phyloP scores from a whole-genome alignment of 2,888 invertebrate genomes.

The Trichacis sp. region DNA sequence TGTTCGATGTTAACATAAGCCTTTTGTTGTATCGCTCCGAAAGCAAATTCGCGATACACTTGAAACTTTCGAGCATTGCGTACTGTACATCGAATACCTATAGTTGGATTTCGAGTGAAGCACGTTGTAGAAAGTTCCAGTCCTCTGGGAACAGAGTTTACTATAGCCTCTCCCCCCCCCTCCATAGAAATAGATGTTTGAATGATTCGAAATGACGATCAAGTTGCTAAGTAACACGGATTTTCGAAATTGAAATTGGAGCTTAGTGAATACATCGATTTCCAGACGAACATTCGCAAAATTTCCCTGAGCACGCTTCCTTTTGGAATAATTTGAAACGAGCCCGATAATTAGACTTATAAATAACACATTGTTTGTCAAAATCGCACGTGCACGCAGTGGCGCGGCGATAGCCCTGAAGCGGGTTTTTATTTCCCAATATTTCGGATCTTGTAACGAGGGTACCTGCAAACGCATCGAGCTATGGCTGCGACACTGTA shows the following conservation, averaged over 20 bases:
- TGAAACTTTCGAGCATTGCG: constrained; percentile 27
- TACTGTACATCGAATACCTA: constrained; percentile 42
- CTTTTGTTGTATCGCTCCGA: constrained; percentile 24
- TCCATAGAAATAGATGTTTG: too few relatives aligned
- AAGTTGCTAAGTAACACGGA: too few relatives aligned
- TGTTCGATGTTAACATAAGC: constrained; percentile 56
- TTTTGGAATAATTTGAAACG: too few relatives aligned
- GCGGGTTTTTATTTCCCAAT: constrained; percentile 29
- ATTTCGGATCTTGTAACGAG: constrained; percentile 45
- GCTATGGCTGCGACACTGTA: constrained; percentile 66
- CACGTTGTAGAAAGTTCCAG: constrained; percentile 48
- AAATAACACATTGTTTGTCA: constrained; percentile 18
- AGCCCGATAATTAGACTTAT: constrained; percentile 14
- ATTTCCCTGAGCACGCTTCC: too few relatives aligned
- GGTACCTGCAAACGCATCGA: constrained; percentile 64
- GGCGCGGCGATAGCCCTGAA: constrained; percentile 63
- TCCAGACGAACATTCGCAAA: too few relatives aligned
- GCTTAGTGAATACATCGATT: too few relatives aligned
- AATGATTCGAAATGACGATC: too few relatives aligned
- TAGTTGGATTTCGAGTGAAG: constrained; percentile 44
- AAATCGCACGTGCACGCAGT: constrained; percentile 61
- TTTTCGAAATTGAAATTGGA: too few relatives aligned
- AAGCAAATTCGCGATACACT: background rate
- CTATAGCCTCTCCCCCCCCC: too few relatives aligned
- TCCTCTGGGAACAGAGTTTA: constrained; percentile 30